Conservation (phyloP, 2,797 vertebrate species). For the Cynopterus sphinx region DNA sequence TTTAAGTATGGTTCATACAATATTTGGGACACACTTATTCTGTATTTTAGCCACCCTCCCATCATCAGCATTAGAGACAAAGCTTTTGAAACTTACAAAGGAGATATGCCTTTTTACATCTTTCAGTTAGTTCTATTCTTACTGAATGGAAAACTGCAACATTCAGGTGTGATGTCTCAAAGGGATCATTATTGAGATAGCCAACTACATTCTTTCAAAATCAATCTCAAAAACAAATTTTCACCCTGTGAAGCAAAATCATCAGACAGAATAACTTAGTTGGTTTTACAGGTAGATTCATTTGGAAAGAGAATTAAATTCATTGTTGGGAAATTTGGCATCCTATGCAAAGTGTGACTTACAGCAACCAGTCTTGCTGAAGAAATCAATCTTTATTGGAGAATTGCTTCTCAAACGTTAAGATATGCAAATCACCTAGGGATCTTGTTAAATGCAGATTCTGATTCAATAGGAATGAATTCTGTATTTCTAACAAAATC, state of each 20-base stretch:
- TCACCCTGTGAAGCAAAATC: constrained; percentile 27
- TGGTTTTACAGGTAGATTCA: not conserved
- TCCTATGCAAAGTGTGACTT: not conserved
- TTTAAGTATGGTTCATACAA: constrained; percentile 1
- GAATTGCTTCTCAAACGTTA: constrained; percentile 32
- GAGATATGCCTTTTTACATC: not conserved
- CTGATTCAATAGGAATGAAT: constrained; percentile 2
- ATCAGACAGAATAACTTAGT: not conserved
- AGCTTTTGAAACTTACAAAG: not conserved
- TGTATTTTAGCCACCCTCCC: not conserved
- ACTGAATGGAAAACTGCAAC: not conserved
- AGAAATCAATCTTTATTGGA: constrained; percentile 27
- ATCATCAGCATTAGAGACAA: not conserved
- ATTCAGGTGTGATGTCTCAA: not conserved
- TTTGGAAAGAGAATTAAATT: not conserved
- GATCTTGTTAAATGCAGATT: constrained; percentile 54
- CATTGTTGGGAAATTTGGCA: not conserved
- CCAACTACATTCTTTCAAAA: not conserved
- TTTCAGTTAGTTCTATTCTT: constrained; percentile 15
- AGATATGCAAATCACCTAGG: not conserved
- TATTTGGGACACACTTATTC: not conserved
- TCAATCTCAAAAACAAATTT: constrained; percentile 28
- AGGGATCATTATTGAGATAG: not conserved
- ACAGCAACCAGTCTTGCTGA: not conserved
- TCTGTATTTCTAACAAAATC: constrained; percentile 24